Evolutionary conservation across 2,888 invertebrate genomes (phyloP).

Genomic region (Lepidochitona cinerea): DNA sequence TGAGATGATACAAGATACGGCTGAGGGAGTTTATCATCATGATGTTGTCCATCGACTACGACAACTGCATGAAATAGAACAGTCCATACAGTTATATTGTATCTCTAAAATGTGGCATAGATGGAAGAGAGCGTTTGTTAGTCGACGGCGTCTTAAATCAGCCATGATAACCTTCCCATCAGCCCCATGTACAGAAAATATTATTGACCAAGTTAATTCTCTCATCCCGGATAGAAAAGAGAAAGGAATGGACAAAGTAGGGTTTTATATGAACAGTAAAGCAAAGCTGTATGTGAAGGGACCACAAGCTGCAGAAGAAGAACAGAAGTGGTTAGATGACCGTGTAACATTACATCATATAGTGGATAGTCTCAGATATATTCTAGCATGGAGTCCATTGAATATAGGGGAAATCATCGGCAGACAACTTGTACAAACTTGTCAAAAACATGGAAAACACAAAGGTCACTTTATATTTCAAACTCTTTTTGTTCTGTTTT

Average conservation of each 20-base stretch:
- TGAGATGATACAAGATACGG: constrained; percentile 30
- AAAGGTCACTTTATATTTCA: background rate
- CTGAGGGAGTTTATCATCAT: constrained; percentile 50
- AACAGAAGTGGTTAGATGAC: constrained; percentile 33
- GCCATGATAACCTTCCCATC: constrained; percentile 64
- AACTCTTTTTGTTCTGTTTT: too few species aligned
- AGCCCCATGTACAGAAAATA: constrained; percentile 43
- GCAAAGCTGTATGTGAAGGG: constrained; percentile 47
- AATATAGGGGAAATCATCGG: constrained; percentile 42
- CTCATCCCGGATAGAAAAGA: constrained; percentile 38
- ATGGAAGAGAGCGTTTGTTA: constrained; percentile 50
- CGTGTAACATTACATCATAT: constrained; percentile 40
- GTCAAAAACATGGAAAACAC: background rate
- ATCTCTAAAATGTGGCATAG: constrained; percentile 36
- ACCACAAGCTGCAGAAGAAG: constrained; percentile 37
- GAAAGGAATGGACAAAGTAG: constrained; percentile 7
- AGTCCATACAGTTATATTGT: constrained; percentile 42
- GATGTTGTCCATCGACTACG: constrained; percentile 58
- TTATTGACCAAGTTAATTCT: constrained; percentile 25
- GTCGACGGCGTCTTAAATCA: constrained; percentile 50
- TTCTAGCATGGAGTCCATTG: constrained; percentile 52
- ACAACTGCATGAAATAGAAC: constrained; percentile 48
- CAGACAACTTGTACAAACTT: background rate
- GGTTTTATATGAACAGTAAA: constrained; percentile 22
- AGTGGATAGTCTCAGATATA: constrained; percentile 35